Base-by-base conservation (phyloP, 2,888 invertebrate species). In the Archaeoteleia sp. region DNA sequence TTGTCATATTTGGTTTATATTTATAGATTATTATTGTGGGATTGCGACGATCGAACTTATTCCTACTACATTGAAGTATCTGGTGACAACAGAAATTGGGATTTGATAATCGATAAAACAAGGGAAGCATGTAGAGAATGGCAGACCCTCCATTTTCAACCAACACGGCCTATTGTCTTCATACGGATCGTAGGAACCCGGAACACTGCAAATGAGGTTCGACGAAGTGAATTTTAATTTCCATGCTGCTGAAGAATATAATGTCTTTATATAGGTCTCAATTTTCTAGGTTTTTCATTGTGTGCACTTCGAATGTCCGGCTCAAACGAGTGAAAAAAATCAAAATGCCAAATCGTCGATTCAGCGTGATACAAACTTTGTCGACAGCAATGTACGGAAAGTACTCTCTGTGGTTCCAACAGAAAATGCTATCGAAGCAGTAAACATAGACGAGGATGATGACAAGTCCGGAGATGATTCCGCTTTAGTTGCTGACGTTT, bases 261-360 rank as follows among this genome's bases (percentile, higher is more conserved):
- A n/a, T n/a, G n/a, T n/a, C n/a, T n/a, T n/a, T n/a, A n/a, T n/a
- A n/a, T n/a, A n/a, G n/a, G n/a, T n/a, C n/a, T n/a, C n/a, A n/a
- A 1, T 76, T 95, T 75, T 82, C 1, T 75, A 96, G 95, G 96
- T 97, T 54, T 98, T 98, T 86, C 98, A 98, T 85, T 94, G 97
- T 83, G 98, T 98, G 49, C 98, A 98, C 87, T 93, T 98, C 86
- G 98, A 98, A 87, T 96, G 96, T 77, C 98, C 98, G 3, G 92
- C 95, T 20, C 92, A 92, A 75, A 61, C 67, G 17, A 81, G 78
- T 25, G 75, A 78, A 7, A 76, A 80, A 35, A 72, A 62, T 48
- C 62, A 35, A 6, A 49, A 42, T 20, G 42, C 45, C n/a, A 81
- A 80, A 54, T 79, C 78, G 6, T 71, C 76, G 7, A 37, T 43